Evolutionary conservation across 2,888 invertebrate species (phyloP).

Genomic region (Drosophila eohydei): DNA sequence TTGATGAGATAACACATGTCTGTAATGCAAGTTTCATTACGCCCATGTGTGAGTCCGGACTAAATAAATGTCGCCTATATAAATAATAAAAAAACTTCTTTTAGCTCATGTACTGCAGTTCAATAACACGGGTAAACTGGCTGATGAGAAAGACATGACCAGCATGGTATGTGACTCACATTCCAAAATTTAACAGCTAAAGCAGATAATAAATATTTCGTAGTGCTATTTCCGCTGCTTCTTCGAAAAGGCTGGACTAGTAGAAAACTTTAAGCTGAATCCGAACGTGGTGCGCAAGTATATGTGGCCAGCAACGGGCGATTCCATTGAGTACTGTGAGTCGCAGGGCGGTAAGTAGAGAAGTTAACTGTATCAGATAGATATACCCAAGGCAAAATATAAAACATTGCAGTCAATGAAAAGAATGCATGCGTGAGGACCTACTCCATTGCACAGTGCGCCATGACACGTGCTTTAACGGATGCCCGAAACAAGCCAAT

Average conservation of each 20-base stretch:
- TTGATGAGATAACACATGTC: conserved; percentile 84
- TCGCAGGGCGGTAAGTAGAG: conserved; percentile 75
- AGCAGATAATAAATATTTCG: conserved; percentile 30
- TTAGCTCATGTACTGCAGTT: conserved; percentile 86
- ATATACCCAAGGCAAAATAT: not conserved
- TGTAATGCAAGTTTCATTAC: conserved; percentile 87
- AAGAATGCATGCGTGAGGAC: conserved; percentile 86
- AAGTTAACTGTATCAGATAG: too few relatives aligned
- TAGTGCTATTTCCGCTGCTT: conserved; percentile 87
- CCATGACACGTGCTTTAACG: conserved; percentile 83
- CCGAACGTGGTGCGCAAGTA: conserved; percentile 84
- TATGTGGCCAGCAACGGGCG: conserved; percentile 83
- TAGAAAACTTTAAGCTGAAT: conserved; percentile 85
- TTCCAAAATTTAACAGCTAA: not conserved
- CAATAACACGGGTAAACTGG: conserved; percentile 86
- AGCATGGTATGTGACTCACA: conserved; percentile 85
- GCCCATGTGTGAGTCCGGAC: conserved; percentile 85
- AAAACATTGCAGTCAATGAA: conserved; percentile 70
- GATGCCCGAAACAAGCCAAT: conserved; percentile 80
- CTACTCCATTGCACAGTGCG: conserved; percentile 86
- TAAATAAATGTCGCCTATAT: not conserved
- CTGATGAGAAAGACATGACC: conserved; percentile 86
- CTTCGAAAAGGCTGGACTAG: conserved; percentile 85
- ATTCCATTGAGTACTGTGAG: conserved; percentile 82
- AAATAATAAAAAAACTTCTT: not conserved